phyloP scores from a whole-genome alignment of 1,140 invertebrate species.

The Drosophila sechellia region DNA sequence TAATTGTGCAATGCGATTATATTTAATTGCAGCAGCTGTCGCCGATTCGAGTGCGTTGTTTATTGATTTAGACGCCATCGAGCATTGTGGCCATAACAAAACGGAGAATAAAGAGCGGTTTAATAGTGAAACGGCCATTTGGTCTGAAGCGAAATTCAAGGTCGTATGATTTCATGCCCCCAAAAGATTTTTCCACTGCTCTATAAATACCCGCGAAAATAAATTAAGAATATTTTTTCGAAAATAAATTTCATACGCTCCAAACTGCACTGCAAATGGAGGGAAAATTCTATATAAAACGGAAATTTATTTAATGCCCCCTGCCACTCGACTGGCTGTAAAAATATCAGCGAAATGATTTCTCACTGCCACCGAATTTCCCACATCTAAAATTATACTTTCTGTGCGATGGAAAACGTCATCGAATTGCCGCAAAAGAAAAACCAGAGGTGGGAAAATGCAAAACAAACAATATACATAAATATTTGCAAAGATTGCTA shows the following conservation, averaged over 20 bases:
- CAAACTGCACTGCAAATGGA: slow-evolving; percentile 37
- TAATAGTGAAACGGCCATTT: not conserved
- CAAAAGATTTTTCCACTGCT: slow-evolving; percentile 20
- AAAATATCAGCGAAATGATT: slow-evolving; percentile 49
- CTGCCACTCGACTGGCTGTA: slow-evolving; percentile 12
- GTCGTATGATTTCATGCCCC: slow-evolving; percentile 55
- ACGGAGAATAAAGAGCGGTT: not conserved
- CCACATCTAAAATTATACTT: slow-evolving; percentile 65
- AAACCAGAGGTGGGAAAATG: slow-evolving; percentile 8
- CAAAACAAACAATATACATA: slow-evolving; percentile 1
- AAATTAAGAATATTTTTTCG: slow-evolving; percentile 44
- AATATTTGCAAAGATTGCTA: slow-evolving; percentile 28
- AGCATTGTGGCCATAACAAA: slow-evolving; percentile 15
- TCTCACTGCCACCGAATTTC: slow-evolving; percentile 34
- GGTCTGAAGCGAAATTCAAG: slow-evolving; percentile 43
- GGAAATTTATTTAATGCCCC: slow-evolving; percentile 48
- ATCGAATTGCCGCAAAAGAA: slow-evolving; percentile 60
- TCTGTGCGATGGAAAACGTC: slow-evolving; percentile 61
- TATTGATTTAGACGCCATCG: slow-evolving; percentile 35
- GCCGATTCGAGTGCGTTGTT: slow-evolving; percentile 4
- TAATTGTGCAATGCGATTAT: slow-evolving; percentile 54
- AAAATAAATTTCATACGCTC: slow-evolving; percentile 42
- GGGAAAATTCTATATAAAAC: slow-evolving; percentile 25
- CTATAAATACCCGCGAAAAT: slow-evolving; percentile 58
- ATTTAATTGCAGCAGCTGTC: slow-evolving; percentile 49